Evolutionary conservation across 2,113 vertebrate genomes (phyloP).

Genomic region (Sander lucioperca): DNA sequence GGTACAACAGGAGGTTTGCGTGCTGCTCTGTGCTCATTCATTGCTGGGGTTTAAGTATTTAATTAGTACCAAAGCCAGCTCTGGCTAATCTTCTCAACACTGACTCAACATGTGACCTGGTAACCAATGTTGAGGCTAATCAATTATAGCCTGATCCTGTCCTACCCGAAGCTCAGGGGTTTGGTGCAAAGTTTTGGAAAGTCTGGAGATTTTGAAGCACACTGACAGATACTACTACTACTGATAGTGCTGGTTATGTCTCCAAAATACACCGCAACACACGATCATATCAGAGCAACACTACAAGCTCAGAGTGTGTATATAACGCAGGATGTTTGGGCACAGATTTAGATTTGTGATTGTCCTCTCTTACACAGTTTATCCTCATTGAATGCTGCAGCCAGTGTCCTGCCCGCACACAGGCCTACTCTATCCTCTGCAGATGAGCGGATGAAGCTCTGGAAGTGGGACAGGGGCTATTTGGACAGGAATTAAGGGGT

Average conservation of each 20-base stretch:
- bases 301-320: conserved; percentile 1
- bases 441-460: conserved; percentile 69
- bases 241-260: not conserved
- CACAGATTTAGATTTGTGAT: conserved; percentile 42
- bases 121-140: conserved; percentile 75
- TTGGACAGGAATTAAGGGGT: conserved; percentile 82
- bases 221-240: not conserved
- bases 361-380: conserved; percentile 36
- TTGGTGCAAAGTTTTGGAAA: conserved; percentile 41
- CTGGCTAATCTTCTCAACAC: conserved; percentile 82
- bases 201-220: not conserved
- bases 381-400: conserved; percentile 22
- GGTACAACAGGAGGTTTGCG: conserved; percentile 67
- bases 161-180: conserved; percentile 1
- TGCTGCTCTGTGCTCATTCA: conserved; percentile 78
- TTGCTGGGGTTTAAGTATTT: conserved; percentile 85
- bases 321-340: conserved; percentile 15
- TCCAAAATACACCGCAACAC: not conserved
- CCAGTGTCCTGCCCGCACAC: conserved; percentile 49
- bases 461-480: conserved; percentile 78
- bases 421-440: conserved; percentile 45
- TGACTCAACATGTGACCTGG: conserved; percentile 85
- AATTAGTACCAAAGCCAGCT: conserved; percentile 85
- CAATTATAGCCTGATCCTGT: conserved; percentile 53
- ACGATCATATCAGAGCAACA: conserved; percentile 6